Percentiles rank a stretch among this genome's conserved stretches.
Conservation (phyloP, 2,113 vertebrate species). For the Oncorhynchus clarkii region DNA sequence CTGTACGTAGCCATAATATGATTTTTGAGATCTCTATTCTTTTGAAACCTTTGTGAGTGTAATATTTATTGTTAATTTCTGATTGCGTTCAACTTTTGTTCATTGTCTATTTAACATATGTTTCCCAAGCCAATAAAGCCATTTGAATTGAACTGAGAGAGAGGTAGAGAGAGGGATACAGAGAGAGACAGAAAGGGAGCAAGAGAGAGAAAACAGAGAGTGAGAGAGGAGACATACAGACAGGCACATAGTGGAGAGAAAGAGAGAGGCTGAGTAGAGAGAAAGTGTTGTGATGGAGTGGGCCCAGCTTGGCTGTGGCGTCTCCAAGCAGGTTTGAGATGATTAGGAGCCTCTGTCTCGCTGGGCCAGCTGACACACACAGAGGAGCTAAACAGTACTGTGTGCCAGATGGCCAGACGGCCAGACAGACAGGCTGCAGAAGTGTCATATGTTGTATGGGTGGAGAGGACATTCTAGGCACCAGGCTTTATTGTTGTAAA, state of each 20-base stretch:
- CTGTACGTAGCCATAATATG: no score
- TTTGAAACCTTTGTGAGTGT: no score
- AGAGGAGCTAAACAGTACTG: neutral
- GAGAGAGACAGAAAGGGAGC: neutral
- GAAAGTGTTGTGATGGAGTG: neutral
- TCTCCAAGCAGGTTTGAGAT: neutral
- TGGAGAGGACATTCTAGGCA: no score
- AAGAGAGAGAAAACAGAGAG: neutral
- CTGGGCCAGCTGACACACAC: slow-evolving; percentile 6
- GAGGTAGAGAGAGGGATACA: neutral
- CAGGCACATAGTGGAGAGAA: neutral
- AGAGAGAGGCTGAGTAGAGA: neutral
- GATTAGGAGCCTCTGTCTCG: neutral
- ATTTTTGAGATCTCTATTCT: no score
- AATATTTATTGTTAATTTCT: no score
- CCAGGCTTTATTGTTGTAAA: no score
- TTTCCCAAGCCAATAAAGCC: no score
- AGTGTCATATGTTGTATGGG: no score
- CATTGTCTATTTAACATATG: no score
- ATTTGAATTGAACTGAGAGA: no score
- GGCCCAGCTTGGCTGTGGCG: neutral
- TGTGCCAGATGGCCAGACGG: neutral
- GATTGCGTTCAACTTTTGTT: no score
- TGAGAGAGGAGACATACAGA: neutral
- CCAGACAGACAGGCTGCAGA: slow-evolving; percentile 11